phyloP scores from a whole-genome alignment of 2,797 vertebrate species.

The Naso thynnoides region DNA sequence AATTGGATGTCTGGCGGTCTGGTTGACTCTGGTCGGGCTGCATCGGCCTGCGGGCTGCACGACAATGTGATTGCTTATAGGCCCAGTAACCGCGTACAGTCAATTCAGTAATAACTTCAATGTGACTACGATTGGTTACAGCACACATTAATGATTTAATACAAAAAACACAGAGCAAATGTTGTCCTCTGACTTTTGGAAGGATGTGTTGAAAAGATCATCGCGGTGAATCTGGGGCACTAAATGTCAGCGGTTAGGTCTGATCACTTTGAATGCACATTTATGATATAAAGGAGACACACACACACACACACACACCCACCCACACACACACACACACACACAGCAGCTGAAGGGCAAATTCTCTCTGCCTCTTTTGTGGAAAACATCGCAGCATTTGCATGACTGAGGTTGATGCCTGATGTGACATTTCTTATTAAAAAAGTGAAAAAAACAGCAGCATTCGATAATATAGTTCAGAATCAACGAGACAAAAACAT shows the following conservation, averaged over 20 bases:
- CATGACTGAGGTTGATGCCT: not conserved
- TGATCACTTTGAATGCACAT: constrained; percentile 18
- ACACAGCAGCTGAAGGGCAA: not conserved
- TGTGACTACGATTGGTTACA: constrained; percentile 18
- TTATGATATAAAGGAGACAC: not conserved
- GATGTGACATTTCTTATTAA: not conserved
- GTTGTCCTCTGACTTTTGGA: not conserved
- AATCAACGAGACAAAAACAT: not conserved
- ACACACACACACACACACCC: constrained; percentile 14
- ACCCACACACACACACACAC: not conserved
- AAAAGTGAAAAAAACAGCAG: not conserved
- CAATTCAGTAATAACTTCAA: constrained; percentile 5
- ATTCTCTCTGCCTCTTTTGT: constrained; percentile 13
- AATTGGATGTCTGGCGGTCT: not conserved
- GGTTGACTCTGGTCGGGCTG: not conserved
- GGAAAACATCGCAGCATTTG: constrained; percentile 12
- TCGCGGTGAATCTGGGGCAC: not conserved
- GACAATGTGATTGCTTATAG: not conserved
- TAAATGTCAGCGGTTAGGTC: not conserved
- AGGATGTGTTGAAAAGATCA: not conserved
- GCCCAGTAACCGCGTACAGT: not conserved
- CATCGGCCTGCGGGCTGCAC: not conserved
- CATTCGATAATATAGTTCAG: not conserved
- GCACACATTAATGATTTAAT: not conserved
- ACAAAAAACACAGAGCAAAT: constrained; percentile 1